phyloP scores from a whole-genome alignment of 2,888 invertebrate species.

The Buathra laborator region DNA sequence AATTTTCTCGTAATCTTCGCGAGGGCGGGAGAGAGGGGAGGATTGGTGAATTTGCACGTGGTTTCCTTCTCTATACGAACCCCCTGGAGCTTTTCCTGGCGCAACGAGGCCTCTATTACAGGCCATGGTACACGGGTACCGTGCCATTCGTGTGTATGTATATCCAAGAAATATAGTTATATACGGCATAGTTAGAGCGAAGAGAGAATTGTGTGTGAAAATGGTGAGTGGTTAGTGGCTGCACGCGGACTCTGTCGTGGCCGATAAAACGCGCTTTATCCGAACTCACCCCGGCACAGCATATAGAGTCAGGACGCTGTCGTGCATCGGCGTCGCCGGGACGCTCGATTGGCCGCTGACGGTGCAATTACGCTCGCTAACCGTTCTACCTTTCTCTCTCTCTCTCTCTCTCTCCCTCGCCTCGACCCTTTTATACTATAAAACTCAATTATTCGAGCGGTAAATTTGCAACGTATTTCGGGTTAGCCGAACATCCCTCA shows the following conservation, averaged over 20 bases:
- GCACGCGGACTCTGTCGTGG: slow-evolving; percentile 56
- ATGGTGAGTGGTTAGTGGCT: slow-evolving; percentile 49
- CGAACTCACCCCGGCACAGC: slow-evolving; percentile 34
- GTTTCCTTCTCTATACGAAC: neutral
- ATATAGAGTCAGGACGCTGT: slow-evolving; percentile 36
- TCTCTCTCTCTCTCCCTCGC: slow-evolving; percentile 5
- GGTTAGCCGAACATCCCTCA: slow-evolving; percentile 60
- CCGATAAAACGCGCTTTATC: slow-evolving; percentile 67
- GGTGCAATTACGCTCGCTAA: slow-evolving; percentile 70
- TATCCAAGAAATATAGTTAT: neutral
- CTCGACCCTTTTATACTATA: slow-evolving; percentile 55
- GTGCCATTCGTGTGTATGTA: neutral
- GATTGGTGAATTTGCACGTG: slow-evolving; percentile 28
- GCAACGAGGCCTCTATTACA: neutral
- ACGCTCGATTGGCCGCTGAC: slow-evolving; percentile 67
- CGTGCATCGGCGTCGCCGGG: slow-evolving; percentile 57
- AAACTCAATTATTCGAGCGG: slow-evolving; percentile 66
- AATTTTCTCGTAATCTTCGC: slow-evolving; percentile 21
- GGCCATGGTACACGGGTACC: neutral
- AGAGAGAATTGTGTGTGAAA: slow-evolving; percentile 34
- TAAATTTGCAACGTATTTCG: slow-evolving; percentile 64
- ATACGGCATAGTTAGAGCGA: slow-evolving; percentile 19
- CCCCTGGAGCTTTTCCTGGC: slow-evolving; percentile 13
- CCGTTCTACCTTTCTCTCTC: slow-evolving; percentile 52
- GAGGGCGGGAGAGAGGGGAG: slow-evolving; percentile 31